A percentile compares a stretch with the other conserved stretches of the same genome.
Conservation (phyloP, 2,797 vertebrate species). For the Chelon labrosus region DNA sequence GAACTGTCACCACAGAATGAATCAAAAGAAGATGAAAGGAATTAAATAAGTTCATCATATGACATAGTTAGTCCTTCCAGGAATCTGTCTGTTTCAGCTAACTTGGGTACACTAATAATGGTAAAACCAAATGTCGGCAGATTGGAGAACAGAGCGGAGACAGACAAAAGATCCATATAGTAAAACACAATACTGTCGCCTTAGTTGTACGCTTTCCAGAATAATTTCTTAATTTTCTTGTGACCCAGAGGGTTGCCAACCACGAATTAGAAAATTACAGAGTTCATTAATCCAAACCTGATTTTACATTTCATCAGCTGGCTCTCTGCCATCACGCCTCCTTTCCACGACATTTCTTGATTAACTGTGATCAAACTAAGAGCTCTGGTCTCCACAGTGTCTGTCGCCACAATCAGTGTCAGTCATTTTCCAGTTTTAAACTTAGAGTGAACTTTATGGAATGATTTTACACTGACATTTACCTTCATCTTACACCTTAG, state of each 20-base stretch:
- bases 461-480: conserved; percentile 11
- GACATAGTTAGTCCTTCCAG: not conserved
- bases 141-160: not conserved
- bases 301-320: conserved; percentile 17
- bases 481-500: not conserved
- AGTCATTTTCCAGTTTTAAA: conserved; percentile 12
- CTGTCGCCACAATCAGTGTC: conserved; percentile 10
- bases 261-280: conserved; percentile 7
- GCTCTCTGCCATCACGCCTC: not conserved
- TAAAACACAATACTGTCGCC: not conserved
- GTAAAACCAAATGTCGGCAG: not conserved
- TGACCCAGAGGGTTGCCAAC: conserved; percentile 7
- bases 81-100: not conserved
- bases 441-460: conserved; percentile 3
- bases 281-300: conserved; percentile 13
- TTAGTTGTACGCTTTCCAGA: not conserved
- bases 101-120: not conserved
- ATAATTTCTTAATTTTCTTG: conserved; percentile 7
- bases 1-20: conserved; percentile 24
- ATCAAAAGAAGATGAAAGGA: conserved; percentile 6
- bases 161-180: not conserved
- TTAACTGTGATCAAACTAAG: conserved; percentile 24
- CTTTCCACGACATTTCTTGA: conserved; percentile 25
- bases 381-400: conserved; percentile 18
- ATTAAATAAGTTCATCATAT: conserved; percentile 22